Conservation (phyloP, 2,797 vertebrate genomes). For the Pantherophis alleghaniensis region DNA sequence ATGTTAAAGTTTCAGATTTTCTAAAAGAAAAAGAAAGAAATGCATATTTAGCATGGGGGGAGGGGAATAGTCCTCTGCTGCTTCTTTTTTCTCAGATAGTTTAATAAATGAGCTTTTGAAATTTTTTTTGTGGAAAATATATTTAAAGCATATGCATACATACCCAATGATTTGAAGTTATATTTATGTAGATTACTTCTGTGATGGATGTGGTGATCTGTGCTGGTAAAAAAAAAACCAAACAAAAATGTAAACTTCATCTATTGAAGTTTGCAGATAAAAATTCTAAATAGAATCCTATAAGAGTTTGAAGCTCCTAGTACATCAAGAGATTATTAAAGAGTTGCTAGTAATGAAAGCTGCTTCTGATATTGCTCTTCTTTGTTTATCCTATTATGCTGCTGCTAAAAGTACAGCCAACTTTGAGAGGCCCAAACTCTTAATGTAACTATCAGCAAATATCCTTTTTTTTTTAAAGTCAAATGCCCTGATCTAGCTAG, state of each 20-base stretch:
- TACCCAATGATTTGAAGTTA: constrained; percentile 32
- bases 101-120: not conserved
- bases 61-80: not conserved
- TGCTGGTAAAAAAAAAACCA: constrained; percentile 10
- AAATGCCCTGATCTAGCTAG: not conserved
- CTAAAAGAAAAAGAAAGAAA: constrained; percentile 1
- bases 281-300: constrained; percentile 34
- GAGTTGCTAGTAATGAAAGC: constrained; percentile 53
- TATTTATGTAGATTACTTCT: constrained; percentile 16
- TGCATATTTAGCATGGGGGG: not conserved
- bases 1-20: not conserved
- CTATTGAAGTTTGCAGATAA: constrained; percentile 38
- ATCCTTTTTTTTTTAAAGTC: not conserved
- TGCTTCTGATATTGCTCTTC: constrained; percentile 44
- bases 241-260: constrained; percentile 15
- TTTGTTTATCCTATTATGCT: constrained; percentile 36
- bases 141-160: not conserved
- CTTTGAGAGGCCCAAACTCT: constrained; percentile 33
- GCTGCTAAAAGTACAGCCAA: constrained; percentile 28
- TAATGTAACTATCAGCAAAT: constrained; percentile 39
- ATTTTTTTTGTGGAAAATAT: not conserved
- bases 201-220: not conserved
- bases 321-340: constrained; percentile 28
- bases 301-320: constrained; percentile 40
- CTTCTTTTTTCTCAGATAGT: constrained; percentile 8